These are phyloP conservation scores for Lepidocyrtinus sp. DNA, from an alignment of 2,888 invertebrate genomes.

Conservation along the genomic window DNA sequence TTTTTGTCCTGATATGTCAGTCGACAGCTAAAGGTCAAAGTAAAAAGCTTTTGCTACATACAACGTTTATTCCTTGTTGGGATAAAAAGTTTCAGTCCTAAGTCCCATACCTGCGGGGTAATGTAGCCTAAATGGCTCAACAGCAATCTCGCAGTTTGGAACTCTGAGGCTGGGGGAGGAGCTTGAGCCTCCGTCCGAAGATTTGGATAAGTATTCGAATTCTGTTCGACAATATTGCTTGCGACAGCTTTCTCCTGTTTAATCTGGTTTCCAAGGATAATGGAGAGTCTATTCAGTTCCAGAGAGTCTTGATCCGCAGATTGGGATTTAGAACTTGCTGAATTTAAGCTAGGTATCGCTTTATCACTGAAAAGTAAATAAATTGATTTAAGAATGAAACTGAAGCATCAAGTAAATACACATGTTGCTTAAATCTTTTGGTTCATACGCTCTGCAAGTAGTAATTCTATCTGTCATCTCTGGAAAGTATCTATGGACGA, in stretches of 20 bases:
- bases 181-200: constrained; percentile 79
- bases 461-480: constrained; percentile 85
- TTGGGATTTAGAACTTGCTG: constrained; percentile 53
- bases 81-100: constrained; percentile 1
- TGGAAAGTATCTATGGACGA: constrained; percentile 84
- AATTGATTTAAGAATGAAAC: too few relatives aligned
- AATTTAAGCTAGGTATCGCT: constrained; percentile 85
- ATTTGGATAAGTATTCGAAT: constrained; percentile 68
- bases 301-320: constrained; percentile 71
- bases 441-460: constrained; percentile 83
- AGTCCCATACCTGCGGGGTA: constrained; percentile 71
- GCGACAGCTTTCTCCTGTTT: constrained; percentile 66
- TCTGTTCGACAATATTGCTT: constrained; percentile 68
- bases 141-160: constrained; percentile 95
- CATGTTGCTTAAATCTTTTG: too few relatives aligned
- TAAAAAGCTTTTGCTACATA: background rate
- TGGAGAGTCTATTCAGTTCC: constrained; percentile 81
- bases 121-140: constrained; percentile 96
- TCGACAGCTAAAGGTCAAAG: background rate
- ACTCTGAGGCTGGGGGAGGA: constrained; percentile 89
- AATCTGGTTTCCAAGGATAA: constrained; percentile 79
- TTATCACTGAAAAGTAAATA: constrained; percentile 79
- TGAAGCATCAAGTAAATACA: too few relatives aligned
- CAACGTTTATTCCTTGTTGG: background rate
- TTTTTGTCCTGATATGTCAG: constrained; percentile 73